Base-by-base conservation (phyloP, 2,113 vertebrate genomes). In the Zapornia atra region DNA sequence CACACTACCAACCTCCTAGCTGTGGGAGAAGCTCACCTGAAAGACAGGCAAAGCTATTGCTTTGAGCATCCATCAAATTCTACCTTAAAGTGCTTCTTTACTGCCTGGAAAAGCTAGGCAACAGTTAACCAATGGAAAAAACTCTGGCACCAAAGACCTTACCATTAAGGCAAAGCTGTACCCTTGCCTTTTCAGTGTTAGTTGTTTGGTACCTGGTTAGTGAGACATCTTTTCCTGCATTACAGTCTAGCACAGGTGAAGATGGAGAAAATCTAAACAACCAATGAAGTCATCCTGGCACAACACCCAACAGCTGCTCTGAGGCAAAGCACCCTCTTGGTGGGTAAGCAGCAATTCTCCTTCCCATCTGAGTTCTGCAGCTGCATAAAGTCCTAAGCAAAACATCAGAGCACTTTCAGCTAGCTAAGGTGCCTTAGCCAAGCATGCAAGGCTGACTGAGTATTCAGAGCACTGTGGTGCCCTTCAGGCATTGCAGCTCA, bases 201-300 rank as follows among this genome's bases (percentile, higher is more conserved):
- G 61, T 16, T 76, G 48, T 51, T 71, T 69, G 54, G 17, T 8
- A 31, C 2, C 42, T 60, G 17, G 10, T 44, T 26, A 70, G 9
- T 0, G 4, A 73, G 36, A 15, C 40, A n/a, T 6, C 38, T 80
- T 60, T 34, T 40, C 48, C 34, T 80, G 57, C 1, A 0, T n/a
- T 29, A 51, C 26, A 33, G 11, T 28, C 42, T 17, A 36, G 53
- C n/a, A 38, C 29, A 86, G 66, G 53, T 46, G 63, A 72, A 57
- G 63, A 80, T n/a, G 20, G 26, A 73, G 54, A 50, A 68, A 59
- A 60, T 18, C 12, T 61, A 57, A 65, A 53, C 20, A 60, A 40
- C 22, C 7, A 59, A 73, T 84, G 46, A 84, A 66, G 18, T 53
- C 60, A 70, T 26, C 38, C 10, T 3, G 5, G 82, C 61, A 79